phyloP scores from a whole-genome alignment of 2,888 invertebrate species.

The Apodemia duryi region DNA sequence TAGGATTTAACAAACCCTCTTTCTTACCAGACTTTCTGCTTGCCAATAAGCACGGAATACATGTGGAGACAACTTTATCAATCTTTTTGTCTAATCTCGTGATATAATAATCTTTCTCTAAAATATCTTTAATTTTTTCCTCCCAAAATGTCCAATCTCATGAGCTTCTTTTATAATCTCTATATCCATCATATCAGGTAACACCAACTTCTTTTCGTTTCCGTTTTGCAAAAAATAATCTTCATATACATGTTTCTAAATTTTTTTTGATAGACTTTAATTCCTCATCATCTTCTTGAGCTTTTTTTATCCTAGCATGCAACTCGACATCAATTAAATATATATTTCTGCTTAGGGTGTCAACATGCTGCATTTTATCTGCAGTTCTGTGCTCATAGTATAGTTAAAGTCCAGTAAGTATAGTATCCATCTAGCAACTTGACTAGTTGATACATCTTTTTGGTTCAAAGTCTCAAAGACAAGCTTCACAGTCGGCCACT shows the following conservation, averaged over 20 bases:
- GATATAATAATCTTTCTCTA: slow-evolving; percentile 37
- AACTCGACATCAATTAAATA: slow-evolving; percentile 9
- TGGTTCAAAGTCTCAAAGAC: slow-evolving; percentile 1
- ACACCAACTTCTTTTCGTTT: slow-evolving; percentile 31
- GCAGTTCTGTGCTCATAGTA: slow-evolving; percentile 1
- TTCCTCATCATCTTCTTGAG: slow-evolving; percentile 31
- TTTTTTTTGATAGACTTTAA: slow-evolving; percentile 19
- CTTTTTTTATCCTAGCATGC: slow-evolving; percentile 24
- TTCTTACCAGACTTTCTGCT: slow-evolving; percentile 37
- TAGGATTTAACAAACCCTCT: slow-evolving; percentile 29
- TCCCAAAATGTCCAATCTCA: slow-evolving; percentile 32
- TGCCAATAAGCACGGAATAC: slow-evolving; percentile 34
- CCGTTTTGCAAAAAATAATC: slow-evolving; percentile 32
- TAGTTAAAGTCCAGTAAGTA: slow-evolving; percentile 3
- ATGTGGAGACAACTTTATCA: slow-evolving; percentile 23
- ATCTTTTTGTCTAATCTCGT: slow-evolving; percentile 28
- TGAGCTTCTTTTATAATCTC: slow-evolving; percentile 31
- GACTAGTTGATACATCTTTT: slow-evolving; percentile 10
- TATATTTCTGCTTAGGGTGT: slow-evolving; percentile 7
- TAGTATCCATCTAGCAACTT: slow-evolving; percentile 18
- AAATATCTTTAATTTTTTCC: slow-evolving; percentile 17
- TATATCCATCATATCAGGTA: slow-evolving; percentile 41
- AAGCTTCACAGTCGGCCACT: slow-evolving; percentile 10
- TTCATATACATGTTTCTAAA: background rate
- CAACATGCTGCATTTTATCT: slow-evolving; percentile 5